Base-by-base conservation (phyloP, 2,888 invertebrate genomes). In the Ceramica pisi region DNA sequence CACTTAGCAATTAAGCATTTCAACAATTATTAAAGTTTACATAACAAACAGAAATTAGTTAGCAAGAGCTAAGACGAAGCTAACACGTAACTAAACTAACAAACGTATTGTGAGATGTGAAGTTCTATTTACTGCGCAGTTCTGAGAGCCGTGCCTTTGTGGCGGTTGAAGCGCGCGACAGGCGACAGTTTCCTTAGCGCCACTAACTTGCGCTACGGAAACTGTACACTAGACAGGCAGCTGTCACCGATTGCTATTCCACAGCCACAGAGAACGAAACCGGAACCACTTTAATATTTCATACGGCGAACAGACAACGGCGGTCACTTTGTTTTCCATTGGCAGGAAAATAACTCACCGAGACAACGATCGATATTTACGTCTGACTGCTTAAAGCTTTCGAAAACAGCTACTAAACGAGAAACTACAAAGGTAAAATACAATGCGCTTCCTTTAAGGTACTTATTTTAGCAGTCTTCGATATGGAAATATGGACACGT, bases 321-420 rank as follows among this genome's bases (percentile, higher is more conserved):
- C 56, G 73, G 76, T 57, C 67, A 76, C 61, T 78, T 59, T 71
- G 69, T 73, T 71, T 64, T 68, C 67, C 68, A 67, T 57, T 63
- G 77, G 31, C 67, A 59, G 68, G 71, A 62, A 76, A 75, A 72
- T 83, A 80, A 67, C 63, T 73, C 68, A 71, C 66, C 10, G 55
- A 70, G 57, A 66, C 70, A 60, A 46, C 77, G 77, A 77, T 83
- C 83, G 71, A 83, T 83, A 83, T 75, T 69, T 51, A 67, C 62
- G 80, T 82, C 80, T 75, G 76, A 61, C 38, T 31, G 57, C 57
- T 51, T 51, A 41, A 71, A 62, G 68, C 80, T 71, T 79, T 75
- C 60, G 38, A 59, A 67, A 60, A 59, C 46, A 14, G 62, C 31
- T 41, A 50, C 44, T 50, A 55, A 75, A 50, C 14, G n/a, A 55